Evolutionary conservation across 37 sponge, comb jelly and placozoan genomes (phyloP).

Genomic region (Sycon ciliatum): DNA sequence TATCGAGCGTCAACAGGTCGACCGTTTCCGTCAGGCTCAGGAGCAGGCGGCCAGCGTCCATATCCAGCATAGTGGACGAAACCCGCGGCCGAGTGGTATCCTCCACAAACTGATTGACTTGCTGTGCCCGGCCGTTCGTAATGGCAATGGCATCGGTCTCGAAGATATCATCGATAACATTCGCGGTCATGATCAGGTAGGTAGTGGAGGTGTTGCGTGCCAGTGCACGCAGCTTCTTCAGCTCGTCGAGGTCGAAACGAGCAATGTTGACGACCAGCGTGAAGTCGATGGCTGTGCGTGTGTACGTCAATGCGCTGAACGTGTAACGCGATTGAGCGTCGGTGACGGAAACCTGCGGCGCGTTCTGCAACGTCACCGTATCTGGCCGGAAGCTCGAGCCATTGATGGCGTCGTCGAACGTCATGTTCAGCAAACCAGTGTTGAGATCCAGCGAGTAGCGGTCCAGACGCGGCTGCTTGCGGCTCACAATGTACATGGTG

Average conservation of each 20-base stretch:
- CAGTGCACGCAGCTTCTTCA: conserved; percentile 43
- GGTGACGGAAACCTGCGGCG: conserved; percentile 1
- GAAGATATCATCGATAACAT: conserved; percentile 44
- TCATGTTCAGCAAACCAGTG: conserved; percentile 38
- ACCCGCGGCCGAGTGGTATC: conserved; percentile 45
- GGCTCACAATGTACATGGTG: conserved; percentile 38
- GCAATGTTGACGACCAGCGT: conserved; percentile 32
- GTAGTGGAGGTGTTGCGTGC: conserved; percentile 44
- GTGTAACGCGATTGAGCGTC: conserved; percentile 27
- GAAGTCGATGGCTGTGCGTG: conserved; percentile 40
- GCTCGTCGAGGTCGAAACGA: conserved; percentile 52
- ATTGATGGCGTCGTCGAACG: conserved; percentile 63
- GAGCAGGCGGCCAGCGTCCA: conserved; percentile 43
- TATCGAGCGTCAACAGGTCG: conserved; percentile 17
- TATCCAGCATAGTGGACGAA: conserved; percentile 39
- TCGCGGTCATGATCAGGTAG: conserved; percentile 37
- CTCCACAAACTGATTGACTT: conserved; percentile 11
- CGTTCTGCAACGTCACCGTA: conserved; percentile 43
- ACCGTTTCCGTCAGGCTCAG: conserved; percentile 69
- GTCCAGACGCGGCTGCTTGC: conserved; percentile 37
- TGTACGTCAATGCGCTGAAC: conserved; percentile 29
- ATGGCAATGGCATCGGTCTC: conserved; percentile 47
- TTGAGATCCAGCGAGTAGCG: conserved; percentile 56
- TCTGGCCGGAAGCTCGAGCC: conserved; percentile 44
- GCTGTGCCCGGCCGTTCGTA: conserved; percentile 24